These are phyloP conservation scores for Metellina segmentata DNA, from an alignment of 2,888 invertebrate species.

Conservation along the genomic window DNA sequence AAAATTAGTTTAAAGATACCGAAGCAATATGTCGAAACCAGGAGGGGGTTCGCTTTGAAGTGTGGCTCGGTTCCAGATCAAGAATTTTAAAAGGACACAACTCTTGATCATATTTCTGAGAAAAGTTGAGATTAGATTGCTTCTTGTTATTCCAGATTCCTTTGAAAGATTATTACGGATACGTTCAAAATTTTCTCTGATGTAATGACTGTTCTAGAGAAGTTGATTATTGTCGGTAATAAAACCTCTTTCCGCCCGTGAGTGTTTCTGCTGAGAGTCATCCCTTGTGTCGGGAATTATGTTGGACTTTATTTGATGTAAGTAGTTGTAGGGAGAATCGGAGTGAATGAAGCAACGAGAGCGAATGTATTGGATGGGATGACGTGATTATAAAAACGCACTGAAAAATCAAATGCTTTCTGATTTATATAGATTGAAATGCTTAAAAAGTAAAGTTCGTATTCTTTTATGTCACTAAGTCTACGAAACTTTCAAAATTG, in stretches of 20 bases:
- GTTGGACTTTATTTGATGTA: background rate
- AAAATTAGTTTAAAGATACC: conserved; percentile 21
- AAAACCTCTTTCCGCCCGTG: background rate
- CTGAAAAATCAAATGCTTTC: no score
- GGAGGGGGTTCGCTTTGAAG: conserved; percentile 17
- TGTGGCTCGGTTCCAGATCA: conserved; percentile 21
- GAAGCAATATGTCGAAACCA: background rate
- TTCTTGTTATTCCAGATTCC: conserved; percentile 9
- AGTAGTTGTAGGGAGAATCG: background rate
- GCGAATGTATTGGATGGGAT: no score
- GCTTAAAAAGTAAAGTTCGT: no score
- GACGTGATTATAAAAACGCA: no score
- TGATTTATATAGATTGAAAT: no score
- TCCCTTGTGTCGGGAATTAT: background rate
- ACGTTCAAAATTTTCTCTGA: background rate
- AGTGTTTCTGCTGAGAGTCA: background rate
- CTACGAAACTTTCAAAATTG: no score
- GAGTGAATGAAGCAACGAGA: background rate
- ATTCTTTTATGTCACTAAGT: no score
- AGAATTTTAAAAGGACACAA: conserved; percentile 29
- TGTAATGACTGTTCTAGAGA: background rate
- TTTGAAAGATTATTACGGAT: background rate
- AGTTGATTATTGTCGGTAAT: background rate
- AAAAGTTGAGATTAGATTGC: background rate
- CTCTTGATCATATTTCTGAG: conserved; percentile 20